Evolutionary conservation across 2,113 vertebrate species (phyloP).

Genomic region (Istiophorus platypterus): DNA sequence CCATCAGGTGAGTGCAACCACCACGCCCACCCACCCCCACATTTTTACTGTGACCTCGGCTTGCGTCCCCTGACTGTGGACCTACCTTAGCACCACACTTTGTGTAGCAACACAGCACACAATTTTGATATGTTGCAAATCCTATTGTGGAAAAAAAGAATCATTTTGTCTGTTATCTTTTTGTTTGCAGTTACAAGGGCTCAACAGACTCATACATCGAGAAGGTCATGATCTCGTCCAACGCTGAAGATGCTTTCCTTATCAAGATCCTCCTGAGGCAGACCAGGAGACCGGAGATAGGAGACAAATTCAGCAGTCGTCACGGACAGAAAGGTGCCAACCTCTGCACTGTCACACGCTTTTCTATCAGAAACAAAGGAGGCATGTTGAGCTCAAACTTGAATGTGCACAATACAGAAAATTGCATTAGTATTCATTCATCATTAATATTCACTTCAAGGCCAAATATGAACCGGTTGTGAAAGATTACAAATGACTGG

Average conservation of each 20-base stretch:
- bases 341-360: not conserved
- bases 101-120: not conserved
- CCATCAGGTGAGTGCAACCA: conserved; percentile 89
- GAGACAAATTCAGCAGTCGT: conserved; percentile 98
- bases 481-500: conserved; percentile 33
- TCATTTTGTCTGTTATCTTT: not conserved
- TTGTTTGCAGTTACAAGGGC: conserved; percentile 91
- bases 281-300: conserved; percentile 96
- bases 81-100: not conserved
- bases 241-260: conserved; percentile 97
- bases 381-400: not conserved
- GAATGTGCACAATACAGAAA: not conserved
- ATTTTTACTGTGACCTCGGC: not conserved
- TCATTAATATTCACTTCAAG: not conserved
- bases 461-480: conserved; percentile 14
- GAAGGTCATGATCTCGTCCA: conserved; percentile 99
- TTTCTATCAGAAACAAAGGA: not conserved
- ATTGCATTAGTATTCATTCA: not conserved
- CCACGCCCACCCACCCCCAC: not conserved
- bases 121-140: not conserved
- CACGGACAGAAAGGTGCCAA: conserved; percentile 96
- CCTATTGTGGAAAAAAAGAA: not conserved
- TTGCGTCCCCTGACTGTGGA: not conserved
- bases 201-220: conserved; percentile 97
- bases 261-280: conserved; percentile 99